Percentiles rank a stretch among this genome's conserved stretches.
Conservation (phyloP, 2,888 invertebrate genomes). For the Apamea epomidion region DNA sequence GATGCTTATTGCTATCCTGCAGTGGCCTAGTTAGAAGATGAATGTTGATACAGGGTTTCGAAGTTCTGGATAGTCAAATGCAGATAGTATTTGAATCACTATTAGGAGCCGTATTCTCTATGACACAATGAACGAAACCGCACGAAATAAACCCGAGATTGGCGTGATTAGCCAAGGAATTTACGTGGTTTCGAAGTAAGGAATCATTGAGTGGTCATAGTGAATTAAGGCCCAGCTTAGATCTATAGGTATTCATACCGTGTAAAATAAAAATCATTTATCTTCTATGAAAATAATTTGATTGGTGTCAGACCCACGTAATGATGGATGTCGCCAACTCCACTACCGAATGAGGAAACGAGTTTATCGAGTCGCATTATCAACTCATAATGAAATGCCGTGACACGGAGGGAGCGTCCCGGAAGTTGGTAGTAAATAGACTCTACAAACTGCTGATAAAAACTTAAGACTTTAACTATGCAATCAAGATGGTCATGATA, state of each 20-base stretch:
- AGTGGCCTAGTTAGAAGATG: not conserved
- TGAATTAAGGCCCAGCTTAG: no score
- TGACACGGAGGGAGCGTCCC: conserved; percentile 23
- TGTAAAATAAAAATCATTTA: not conserved
- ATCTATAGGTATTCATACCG: not conserved
- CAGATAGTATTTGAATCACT: no score
- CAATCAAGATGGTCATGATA: conserved; percentile 16
- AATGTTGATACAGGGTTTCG: not conserved
- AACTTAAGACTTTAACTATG: not conserved
- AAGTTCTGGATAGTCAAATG: no score
- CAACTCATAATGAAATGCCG: conserved; percentile 15
- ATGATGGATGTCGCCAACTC: not conserved
- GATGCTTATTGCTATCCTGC: not conserved
- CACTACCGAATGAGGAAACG: conserved; percentile 28
- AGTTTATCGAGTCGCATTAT: conserved; percentile 7
- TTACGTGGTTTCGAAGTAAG: no score
- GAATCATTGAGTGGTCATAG: no score
- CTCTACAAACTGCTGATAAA: conserved; percentile 8
- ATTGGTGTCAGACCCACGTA: not conserved
- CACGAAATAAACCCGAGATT: no score
- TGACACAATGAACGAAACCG: no score
- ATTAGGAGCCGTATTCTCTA: no score
- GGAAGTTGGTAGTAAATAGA: conserved; percentile 22
- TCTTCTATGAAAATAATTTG: not conserved
- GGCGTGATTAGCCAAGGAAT: no score